A percentile compares a stretch with the other conserved stretches of the same genome.
Evolutionary conservation across 2,113 vertebrate species (phyloP).

Genomic region (Lagopus muta): DNA sequence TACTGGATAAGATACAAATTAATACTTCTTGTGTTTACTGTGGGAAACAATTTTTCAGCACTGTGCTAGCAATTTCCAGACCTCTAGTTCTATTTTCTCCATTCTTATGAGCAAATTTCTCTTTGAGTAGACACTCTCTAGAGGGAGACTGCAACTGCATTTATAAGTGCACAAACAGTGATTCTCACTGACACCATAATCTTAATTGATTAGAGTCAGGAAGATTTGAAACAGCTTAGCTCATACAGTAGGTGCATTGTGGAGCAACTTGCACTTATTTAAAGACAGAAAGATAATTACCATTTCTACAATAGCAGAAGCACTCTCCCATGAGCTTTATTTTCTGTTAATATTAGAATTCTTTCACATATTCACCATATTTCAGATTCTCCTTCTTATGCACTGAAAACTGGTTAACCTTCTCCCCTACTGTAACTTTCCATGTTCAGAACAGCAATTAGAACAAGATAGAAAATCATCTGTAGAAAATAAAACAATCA

Average conservation of each 20-base stretch:
- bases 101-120: neutral
- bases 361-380: neutral
- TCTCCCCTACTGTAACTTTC: neutral
- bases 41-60: neutral
- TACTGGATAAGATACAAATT: neutral
- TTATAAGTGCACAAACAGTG: neutral
- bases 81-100: neutral
- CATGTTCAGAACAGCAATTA: neutral
- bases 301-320: neutral
- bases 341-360: constrained; percentile 1
- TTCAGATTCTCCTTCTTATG: neutral
- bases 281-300: neutral
- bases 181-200: neutral
- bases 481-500: neutral
- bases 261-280: neutral
- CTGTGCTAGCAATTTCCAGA: neutral
- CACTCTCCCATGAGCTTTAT: neutral
- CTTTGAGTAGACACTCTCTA: neutral
- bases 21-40: neutral
- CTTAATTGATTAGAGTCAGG: neutral
- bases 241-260: neutral
- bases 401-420: neutral
- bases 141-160: neutral
- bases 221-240: neutral
- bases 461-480: neutral